Evolutionary conservation across 2,888 invertebrate species (phyloP).

Genomic region (Chloroclysta siterata): DNA sequence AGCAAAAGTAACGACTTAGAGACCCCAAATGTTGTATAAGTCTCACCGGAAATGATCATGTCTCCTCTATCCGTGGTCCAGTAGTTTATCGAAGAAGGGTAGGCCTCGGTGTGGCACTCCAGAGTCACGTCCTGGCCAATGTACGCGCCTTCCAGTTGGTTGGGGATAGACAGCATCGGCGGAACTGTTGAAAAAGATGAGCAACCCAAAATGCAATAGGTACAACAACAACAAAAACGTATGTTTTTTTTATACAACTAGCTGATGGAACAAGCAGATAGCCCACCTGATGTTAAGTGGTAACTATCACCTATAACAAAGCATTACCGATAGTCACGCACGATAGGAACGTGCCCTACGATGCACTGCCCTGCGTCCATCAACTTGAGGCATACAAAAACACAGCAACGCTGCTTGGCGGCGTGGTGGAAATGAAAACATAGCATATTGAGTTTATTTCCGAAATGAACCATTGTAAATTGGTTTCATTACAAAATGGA

Average conservation of each 20-base stretch:
- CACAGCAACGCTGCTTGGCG: too few relatives aligned
- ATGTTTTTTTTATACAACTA: too few relatives aligned
- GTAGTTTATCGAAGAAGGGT: conserved; percentile 96
- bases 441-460: too few relatives aligned
- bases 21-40: conserved; percentile 48
- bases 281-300: too few relatives aligned
- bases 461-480: not conserved
- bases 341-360: too few relatives aligned
- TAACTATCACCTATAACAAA: too few relatives aligned
- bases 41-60: conserved; percentile 96
- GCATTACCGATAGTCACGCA: too few relatives aligned
- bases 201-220: not conserved
- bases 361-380: too few relatives aligned
- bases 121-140: conserved; percentile 94
- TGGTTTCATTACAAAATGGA: not conserved
- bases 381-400: too few relatives aligned
- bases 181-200: conserved; percentile 87
- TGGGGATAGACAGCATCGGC: conserved; percentile 96
- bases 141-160: conserved; percentile 96
- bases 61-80: conserved; percentile 96
- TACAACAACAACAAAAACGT: too few relatives aligned
- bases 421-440: too few relatives aligned
- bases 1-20: conserved; percentile 44
- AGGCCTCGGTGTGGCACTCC: conserved; percentile 96
- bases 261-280: too few relatives aligned